phyloP scores from a whole-genome alignment of 2,888 invertebrate species.

The Aporophyla lueneburgensis region DNA sequence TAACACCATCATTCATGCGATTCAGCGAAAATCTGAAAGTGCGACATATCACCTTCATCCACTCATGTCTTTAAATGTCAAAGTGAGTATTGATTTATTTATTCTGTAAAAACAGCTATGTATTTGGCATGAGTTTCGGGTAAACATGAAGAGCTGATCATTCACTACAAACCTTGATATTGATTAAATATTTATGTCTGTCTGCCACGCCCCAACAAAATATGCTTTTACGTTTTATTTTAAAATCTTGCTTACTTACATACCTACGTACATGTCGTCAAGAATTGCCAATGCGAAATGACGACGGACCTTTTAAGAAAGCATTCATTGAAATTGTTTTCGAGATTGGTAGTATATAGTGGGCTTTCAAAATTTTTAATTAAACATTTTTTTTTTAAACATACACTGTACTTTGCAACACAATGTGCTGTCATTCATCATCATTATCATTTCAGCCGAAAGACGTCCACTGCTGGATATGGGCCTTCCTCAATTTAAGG shows the following conservation, averaged over 20 bases:
- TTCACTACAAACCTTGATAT: conserved; percentile 45
- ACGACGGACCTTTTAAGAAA: conserved; percentile 10
- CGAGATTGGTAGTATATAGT: no score
- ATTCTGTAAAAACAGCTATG: not conserved
- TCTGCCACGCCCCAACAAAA: conserved; percentile 5
- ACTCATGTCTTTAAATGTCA: no score
- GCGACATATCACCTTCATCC: no score
- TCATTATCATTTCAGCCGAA: no score
- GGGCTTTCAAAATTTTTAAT: no score
- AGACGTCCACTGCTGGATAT: no score
- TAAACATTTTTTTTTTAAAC: no score
- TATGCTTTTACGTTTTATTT: conserved; percentile 21
- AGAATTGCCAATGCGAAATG: conserved; percentile 30
- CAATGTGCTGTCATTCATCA: no score
- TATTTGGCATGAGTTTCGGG: conserved; percentile 43
- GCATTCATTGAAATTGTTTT: not conserved
- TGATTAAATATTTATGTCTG: conserved; percentile 50
- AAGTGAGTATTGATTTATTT: conserved; percentile 12
- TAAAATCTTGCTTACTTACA: conserved; percentile 1
- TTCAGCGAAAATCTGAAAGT: no score
- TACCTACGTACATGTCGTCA: conserved; percentile 9
- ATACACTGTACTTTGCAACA: no score
- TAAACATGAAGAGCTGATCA: conserved; percentile 31
- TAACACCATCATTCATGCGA: no score
- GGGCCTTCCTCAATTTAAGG: no score